phyloP scores from a whole-genome alignment of 2,113 vertebrate genomes.

The Apistogramma diplotaenia region DNA sequence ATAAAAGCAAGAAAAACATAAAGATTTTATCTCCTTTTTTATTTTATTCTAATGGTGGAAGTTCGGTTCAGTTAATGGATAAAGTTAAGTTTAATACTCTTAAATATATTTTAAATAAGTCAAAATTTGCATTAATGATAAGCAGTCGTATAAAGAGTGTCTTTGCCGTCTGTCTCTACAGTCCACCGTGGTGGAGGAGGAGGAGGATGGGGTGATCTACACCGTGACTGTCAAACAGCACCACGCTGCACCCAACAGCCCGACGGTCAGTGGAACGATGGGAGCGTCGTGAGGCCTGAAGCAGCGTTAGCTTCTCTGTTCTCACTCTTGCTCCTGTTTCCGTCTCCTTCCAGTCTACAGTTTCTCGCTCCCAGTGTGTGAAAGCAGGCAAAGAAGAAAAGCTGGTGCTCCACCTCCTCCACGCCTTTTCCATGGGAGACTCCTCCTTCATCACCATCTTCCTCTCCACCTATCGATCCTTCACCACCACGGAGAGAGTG shows the following conservation, averaged over 20 bases:
- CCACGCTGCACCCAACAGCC: conserved; percentile 26
- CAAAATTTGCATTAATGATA: background rate
- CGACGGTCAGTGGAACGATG: no score
- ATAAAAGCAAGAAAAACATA: background rate
- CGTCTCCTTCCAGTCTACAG: conserved; percentile 37
- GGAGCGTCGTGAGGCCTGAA: no score
- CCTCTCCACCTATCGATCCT: conserved; percentile 87
- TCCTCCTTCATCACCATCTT: conserved; percentile 82
- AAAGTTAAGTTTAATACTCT: background rate
- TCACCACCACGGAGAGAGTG: conserved; percentile 78
- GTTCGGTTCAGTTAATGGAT: background rate
- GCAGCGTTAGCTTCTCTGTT: no score
- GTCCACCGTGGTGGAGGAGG: conserved; percentile 79
- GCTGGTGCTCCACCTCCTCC: conserved; percentile 84
- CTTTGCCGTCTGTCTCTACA: conserved; percentile 13
- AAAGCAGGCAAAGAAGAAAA: conserved; percentile 86
- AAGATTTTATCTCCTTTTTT: background rate
- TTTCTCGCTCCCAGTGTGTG: conserved; percentile 72
- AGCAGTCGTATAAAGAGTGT: background rate
- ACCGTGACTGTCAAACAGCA: conserved; percentile 78
- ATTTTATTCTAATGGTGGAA: fast-evolving
- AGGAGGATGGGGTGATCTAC: conserved; percentile 83
- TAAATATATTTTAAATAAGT: background rate
- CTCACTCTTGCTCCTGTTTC: conserved; percentile 37
- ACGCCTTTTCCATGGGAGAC: conserved; percentile 80